Percentiles rank a stretch among this genome's conserved stretches.
phyloP scores from a whole-genome alignment of 37 sponge, comb jelly and placozoan species.

The Halisarca cf. caerulea region DNA sequence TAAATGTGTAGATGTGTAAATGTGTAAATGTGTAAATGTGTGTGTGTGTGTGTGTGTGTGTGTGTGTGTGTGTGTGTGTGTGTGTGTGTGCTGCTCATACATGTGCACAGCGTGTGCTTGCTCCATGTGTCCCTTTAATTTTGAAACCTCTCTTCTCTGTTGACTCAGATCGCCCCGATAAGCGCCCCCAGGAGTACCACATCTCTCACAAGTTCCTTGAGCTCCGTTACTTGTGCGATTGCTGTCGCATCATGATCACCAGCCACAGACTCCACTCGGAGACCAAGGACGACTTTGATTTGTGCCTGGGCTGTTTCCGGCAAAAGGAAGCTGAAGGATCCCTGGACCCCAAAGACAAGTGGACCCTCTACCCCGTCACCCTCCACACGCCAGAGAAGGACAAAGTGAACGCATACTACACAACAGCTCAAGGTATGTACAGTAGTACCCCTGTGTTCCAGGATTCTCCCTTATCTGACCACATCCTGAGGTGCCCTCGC shows the following conservation, averaged over 20 bases:
- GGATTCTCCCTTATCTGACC: too few species aligned
- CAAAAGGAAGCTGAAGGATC: conserved; percentile 50
- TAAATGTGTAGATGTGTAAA: too few species aligned
- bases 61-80: too few species aligned
- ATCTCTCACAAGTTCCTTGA: conserved; percentile 46
- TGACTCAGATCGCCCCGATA: conserved; percentile 43
- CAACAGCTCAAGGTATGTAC: conserved; percentile 28
- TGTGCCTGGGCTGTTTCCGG: conserved; percentile 78
- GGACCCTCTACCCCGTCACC: conserved; percentile 56
- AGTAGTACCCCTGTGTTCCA: too few species aligned
- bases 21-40: too few species aligned
- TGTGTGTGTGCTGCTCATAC: too few species aligned
- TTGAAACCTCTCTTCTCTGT: too few species aligned
- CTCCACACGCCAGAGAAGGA: conserved; percentile 40
- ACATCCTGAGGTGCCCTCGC: too few species aligned
- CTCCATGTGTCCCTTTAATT: too few species aligned
- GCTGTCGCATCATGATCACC: conserved; percentile 52
- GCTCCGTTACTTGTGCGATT: conserved; percentile 35
- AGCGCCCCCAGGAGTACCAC: conserved; percentile 7
- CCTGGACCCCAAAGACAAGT: conserved; percentile 33
- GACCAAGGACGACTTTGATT: conserved; percentile 46
- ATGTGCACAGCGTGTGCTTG: too few species aligned
- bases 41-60: too few species aligned
- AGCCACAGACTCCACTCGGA: conserved; percentile 64
- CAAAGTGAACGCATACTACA: conserved; percentile 24